Conservation (phyloP, 2,113 vertebrate species). For the Nycticorax nycticorax region DNA sequence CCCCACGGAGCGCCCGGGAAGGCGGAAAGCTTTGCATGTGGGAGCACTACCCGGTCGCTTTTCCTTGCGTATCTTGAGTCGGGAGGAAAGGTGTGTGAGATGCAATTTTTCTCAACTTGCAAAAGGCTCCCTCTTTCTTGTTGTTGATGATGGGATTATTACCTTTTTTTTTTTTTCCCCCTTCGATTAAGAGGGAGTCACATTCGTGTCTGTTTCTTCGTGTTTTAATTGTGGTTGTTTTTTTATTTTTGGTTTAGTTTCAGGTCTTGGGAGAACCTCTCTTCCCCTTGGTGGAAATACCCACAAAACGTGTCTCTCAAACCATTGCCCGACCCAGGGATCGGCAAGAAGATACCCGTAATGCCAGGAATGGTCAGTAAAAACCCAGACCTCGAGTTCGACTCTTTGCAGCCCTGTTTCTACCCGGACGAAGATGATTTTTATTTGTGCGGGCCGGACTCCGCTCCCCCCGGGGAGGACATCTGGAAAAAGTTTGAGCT, state of each 20-base stretch:
- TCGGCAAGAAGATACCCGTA: slow-evolving; percentile 40
- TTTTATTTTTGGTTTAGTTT: neutral
- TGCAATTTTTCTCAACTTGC: neutral
- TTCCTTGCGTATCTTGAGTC: neutral
- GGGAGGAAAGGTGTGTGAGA: slow-evolving; percentile 15
- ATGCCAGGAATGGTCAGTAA: slow-evolving; percentile 93
- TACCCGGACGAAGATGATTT: slow-evolving; percentile 98
- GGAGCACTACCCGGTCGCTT: neutral
- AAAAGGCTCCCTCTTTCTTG: neutral
- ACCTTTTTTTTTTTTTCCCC: neutral
- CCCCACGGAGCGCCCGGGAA: neutral
- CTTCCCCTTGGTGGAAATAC: slow-evolving; percentile 32
- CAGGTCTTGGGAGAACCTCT: slow-evolving; percentile 12
- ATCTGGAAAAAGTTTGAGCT: slow-evolving; percentile 99
- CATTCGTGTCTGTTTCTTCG: neutral
- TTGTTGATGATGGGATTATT: neutral
- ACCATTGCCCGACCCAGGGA: neutral
- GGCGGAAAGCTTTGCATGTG: neutral
- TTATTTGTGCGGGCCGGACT: slow-evolving; percentile 94
- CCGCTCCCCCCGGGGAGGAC: slow-evolving; percentile 96
- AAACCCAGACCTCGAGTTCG: slow-evolving; percentile 96
- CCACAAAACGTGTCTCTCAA: neutral
- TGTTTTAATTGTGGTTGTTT: neutral
- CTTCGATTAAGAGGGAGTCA: neutral
- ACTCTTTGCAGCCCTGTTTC: slow-evolving; percentile 97